Evolutionary conservation across 2,888 invertebrate species (phyloP).

Genomic region (Mimas tiliae): DNA sequence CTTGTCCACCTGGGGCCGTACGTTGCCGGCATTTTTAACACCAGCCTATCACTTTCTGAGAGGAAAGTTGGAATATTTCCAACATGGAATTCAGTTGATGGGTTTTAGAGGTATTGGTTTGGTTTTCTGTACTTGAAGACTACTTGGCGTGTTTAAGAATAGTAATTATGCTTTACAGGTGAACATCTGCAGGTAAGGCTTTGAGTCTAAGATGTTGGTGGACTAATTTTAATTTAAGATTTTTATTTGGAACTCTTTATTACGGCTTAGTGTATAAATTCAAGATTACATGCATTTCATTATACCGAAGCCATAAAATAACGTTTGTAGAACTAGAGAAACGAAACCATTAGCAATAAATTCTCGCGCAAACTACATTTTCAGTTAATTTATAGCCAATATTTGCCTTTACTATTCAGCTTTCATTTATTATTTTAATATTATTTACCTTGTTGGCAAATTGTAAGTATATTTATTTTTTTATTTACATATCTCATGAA

Average conservation of each 20-base stretch:
- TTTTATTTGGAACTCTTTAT: background rate
- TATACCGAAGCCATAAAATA: background rate
- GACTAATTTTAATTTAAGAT: too few species aligned
- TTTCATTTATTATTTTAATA: slow-evolving; percentile 10
- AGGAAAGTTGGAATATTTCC: slow-evolving; percentile 10
- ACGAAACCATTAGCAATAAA: slow-evolving; percentile 10
- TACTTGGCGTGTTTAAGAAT: background rate
- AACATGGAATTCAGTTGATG: background rate
- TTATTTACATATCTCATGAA: background rate
- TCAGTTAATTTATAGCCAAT: slow-evolving; percentile 10
- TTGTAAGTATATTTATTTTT: background rate
- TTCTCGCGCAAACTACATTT: slow-evolving; percentile 20
- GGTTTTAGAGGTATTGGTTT: background rate
- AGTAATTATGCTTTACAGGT: background rate
- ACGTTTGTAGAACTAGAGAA: background rate
- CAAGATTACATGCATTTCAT: background rate
- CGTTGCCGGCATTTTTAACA: slow-evolving; percentile 27
- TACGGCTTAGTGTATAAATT: background rate
- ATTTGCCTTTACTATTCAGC: slow-evolving; percentile 18
- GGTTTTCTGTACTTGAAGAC: background rate
- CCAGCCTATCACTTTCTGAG: slow-evolving; percentile 7
- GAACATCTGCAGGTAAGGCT: too few species aligned
- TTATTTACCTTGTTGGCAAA: background rate
- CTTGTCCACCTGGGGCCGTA: slow-evolving; percentile 55
- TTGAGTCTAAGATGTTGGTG: too few species aligned